Base-by-base conservation (phyloP, 30 jellyfish, hydroid and myxozoan species). In the Turritopsis dohrnii region DNA sequence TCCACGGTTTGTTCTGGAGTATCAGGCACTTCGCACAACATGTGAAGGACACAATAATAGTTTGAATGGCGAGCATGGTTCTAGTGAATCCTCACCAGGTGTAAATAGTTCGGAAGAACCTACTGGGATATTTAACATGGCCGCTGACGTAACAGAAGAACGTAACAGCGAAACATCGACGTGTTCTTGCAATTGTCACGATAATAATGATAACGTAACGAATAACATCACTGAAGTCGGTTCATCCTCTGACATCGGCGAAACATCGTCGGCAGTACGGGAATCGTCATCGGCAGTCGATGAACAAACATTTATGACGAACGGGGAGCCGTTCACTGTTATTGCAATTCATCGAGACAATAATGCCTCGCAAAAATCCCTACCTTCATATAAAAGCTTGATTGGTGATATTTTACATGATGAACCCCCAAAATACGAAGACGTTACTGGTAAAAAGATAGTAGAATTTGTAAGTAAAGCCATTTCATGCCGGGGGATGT, bases 371-470 rank as follows among this genome's bases (percentile, higher is more conserved):
- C 16, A 27, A 69, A 69, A 69, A 1, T 69, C 77, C 28, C 77
- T 69, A n/a, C 77, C 77, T 23, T 69, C 77, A 9, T 69, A 69
- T 27, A 27, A 69, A n/a, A 69, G 77, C 30, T 69, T 69, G 22
- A 27, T 23, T 9, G 77, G 30, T 23, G 28, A 69, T 69, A 69
- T 69, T n/a, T 27, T 69, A 23, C 77, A 69, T 9, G 77, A 69
- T 27, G 77, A 9, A 27, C 77, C 77, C 28, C 77, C 77, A 7
- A 69, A 69, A 69, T 69, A 69, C 19, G 31, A 69, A 69, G 77
- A 69, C 8, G 77, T 69, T 17, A 69, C 77, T 69, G 77, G 77
- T n/a, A 69, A 69, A 69, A 23, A 9, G 30, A 69, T 69, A n/a
- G 17, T 17, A 0, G 77, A 69, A n/a, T 27, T 69, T 7, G 77